These are phyloP conservation scores for Odocoileus hemionus DNA, from an alignment of 2,113 vertebrate species.

Conservation along the genomic window DNA sequence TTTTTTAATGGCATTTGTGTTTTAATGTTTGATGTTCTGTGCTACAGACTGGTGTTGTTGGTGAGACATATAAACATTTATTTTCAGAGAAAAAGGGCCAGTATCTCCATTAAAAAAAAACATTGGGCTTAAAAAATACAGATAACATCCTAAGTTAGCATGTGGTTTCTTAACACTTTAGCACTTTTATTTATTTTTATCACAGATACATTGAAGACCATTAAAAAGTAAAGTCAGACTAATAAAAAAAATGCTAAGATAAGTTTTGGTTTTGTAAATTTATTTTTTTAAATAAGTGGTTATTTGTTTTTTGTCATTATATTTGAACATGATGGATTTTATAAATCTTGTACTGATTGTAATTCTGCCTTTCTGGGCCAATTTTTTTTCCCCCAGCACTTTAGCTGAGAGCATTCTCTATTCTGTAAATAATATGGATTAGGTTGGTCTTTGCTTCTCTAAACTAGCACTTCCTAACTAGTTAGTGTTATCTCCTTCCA, in stretches of 20 bases:
- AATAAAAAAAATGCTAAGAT: background rate
- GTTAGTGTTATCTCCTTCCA: background rate
- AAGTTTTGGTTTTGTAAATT: background rate
- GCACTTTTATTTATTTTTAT: background rate
- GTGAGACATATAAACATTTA: background rate
- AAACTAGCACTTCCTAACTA: background rate
- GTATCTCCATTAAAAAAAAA: background rate
- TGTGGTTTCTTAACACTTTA: background rate
- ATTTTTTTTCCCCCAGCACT: background rate
- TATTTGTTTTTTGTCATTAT: background rate
- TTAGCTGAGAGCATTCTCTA: background rate
- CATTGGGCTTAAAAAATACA: background rate
- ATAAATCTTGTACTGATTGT: conserved; percentile 8
- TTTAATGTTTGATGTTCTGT: conserved; percentile 8
- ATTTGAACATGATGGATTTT: conserved; percentile 33
- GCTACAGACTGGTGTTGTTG: background rate
- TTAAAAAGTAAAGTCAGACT: conserved; percentile 36
- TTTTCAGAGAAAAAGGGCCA: background rate
- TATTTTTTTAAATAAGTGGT: background rate
- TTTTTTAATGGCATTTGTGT: conserved; percentile 13
- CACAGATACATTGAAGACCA: background rate
- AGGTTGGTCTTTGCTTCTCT: background rate
- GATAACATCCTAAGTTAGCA: background rate
- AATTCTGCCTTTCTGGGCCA: background rate
- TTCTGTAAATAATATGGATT: background rate